Base-by-base conservation (phyloP, 2,888 invertebrate genomes). In the Chloroclysta siterata region DNA sequence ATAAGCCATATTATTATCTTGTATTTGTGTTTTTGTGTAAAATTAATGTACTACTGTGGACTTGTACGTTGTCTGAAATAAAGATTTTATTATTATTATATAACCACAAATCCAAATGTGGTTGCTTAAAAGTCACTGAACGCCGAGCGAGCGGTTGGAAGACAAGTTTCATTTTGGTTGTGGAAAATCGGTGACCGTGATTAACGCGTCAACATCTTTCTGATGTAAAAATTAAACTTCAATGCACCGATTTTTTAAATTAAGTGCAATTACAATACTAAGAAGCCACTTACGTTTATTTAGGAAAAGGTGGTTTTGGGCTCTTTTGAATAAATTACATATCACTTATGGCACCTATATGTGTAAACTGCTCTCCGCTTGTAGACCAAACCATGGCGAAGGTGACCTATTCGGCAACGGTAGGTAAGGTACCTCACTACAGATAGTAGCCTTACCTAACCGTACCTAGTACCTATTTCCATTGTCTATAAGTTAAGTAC, bases 41-140 rank as follows among this genome's bases (percentile, higher is more conserved):
- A 29, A 29, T 29, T 29, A 29, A 29, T 29, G 29, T 29, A 29
- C n/a, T n/a, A n/a, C n/a, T n/a, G n/a, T n/a, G n/a, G n/a, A n/a
- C n/a, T n/a, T n/a, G n/a, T n/a, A n/a, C n/a, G n/a, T n/a, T n/a
- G n/a, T n/a, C n/a, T n/a, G n/a, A n/a, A n/a, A n/a, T n/a, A n/a
- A n/a, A n/a, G n/a, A 29, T 29, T 29, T 29, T 29, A 29, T 29
- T 6, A 29, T 29, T 29, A 29, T 29, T 29, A 1, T 44, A 15
- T 15, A 70, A 78, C 79, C 78, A 10, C 79, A 75, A 65, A 72
- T 68, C 70, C 66, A 72, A 67, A 69, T 69, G 65, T 46, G 63
- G 68, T 76, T 74, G 66, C 69, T 60, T 60, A 73, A 75, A 60
- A 56, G 44, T 70, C 55, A 65, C 39, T 47, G 29, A 65, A 59